Base-by-base conservation (phyloP, 2,888 invertebrate genomes). In the Eupithecia insigniata region DNA sequence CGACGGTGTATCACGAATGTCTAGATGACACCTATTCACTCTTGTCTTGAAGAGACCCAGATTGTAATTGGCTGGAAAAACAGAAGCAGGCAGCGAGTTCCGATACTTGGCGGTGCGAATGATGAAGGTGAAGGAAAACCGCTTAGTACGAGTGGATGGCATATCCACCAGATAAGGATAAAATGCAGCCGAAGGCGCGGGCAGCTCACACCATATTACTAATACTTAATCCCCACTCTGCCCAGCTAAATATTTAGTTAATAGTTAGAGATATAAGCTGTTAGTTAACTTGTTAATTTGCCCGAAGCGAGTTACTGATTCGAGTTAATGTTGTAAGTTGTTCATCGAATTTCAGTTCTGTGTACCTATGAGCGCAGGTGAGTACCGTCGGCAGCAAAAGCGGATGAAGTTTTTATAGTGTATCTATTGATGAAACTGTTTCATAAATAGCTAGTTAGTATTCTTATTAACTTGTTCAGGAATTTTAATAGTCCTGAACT, bases 211-310 rank as follows among this genome's bases (percentile, higher is more conserved):
- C n/a, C n/a, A n/a, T n/a, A n/a, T n/a, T n/a, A 51, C 55, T 55
- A 12, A 26, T 58, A 58, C 28, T 30, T 60, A 60, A 30, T 8
- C 8, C 30, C 60, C 2, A 58, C 16, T 55, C 30, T 18, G 30
- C 14, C 36, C 22, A 3, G 22, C 22, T 39, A 10, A 26, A 39
- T 64, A 36, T 64, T 36, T 22, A 64, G 34, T 30, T 61, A 32
- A 61, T 66, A 70, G 39, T 26, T 65, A 18, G 39, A 61, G 69
- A 73, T 73, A 73, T 74, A 70, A 71, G 64, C 69, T 65, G 64
- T 65, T 70, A 69, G 69, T 73, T 73, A 73, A 66, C 74, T 74
- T 76, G 76, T 74, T 80, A 78, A 81, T 79, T 78, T 78, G 67
- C 72, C 77, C 46, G 18, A 61, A 64, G 34, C 58, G 68, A 74